A percentile compares a stretch with the other conserved stretches of the same genome.
Conservation (phyloP, 1,140 invertebrate genomes). For the Condylostylus longicornis region DNA sequence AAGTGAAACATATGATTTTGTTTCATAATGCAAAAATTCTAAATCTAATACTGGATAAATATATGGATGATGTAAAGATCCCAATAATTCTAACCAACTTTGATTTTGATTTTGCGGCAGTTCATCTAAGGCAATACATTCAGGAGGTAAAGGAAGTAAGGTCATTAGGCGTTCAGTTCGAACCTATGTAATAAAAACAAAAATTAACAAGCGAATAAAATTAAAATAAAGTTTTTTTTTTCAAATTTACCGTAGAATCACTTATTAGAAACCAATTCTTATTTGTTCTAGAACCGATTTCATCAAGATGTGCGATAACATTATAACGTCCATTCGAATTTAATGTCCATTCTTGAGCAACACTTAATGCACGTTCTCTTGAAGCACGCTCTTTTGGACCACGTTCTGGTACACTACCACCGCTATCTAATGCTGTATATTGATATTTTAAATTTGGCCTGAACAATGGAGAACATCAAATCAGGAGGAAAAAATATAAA, state of each 20-base stretch:
- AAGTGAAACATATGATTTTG: slow-evolving; percentile 45
- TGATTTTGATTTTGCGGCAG: slow-evolving; percentile 35
- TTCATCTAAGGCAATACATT: slow-evolving; percentile 36
- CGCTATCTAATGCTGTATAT: slow-evolving; percentile 49
- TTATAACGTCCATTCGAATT: slow-evolving; percentile 50
- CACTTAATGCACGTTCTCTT: slow-evolving; percentile 42
- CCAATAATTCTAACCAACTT: slow-evolving; percentile 54
- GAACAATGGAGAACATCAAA: no score
- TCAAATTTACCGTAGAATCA: slow-evolving; percentile 37
- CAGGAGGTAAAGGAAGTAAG: slow-evolving; percentile 48
- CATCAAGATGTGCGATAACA: slow-evolving; percentile 56
- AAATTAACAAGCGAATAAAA: neutral
- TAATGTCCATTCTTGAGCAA: slow-evolving; percentile 49
- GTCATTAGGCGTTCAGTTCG: slow-evolving; percentile 66
- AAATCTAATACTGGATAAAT: slow-evolving; percentile 77
- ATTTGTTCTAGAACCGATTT: slow-evolving; percentile 65
- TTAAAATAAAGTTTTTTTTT: neutral
- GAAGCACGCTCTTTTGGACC: slow-evolving; percentile 47
- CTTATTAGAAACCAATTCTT: slow-evolving; percentile 82
- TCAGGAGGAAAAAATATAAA: no score
- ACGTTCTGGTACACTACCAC: slow-evolving; percentile 40
- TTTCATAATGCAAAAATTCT: slow-evolving; percentile 42
- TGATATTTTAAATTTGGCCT: slow-evolving; percentile 40
- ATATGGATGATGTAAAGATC: slow-evolving; percentile 78
- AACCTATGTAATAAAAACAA: slow-evolving; percentile 17